Evolutionary conservation across 2,113 vertebrate genomes (phyloP).

Genomic region (Chloropsis cyanopogon): DNA sequence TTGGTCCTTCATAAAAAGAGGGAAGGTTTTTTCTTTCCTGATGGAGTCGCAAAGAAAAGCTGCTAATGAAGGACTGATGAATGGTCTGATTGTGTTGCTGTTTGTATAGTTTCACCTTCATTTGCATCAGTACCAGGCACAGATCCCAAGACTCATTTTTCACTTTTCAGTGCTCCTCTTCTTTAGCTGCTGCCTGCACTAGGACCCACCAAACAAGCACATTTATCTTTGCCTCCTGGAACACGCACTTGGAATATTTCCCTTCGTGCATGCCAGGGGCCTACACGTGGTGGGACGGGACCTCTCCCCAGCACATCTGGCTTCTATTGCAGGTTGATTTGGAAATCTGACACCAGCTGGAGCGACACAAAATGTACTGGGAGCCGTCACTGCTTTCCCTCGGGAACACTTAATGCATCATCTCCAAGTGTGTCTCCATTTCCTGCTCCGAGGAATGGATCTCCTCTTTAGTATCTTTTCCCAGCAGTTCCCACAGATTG

Average conservation of each 20-base stretch:
- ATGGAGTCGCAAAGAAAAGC: slow-evolving; percentile 52
- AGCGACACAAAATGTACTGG: neutral
- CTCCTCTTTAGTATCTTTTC: neutral
- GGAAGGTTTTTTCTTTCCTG: slow-evolving; percentile 53
- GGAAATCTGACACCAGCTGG: neutral
- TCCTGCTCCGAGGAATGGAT: neutral
- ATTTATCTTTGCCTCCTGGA: slow-evolving; percentile 46
- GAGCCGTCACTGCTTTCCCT: neutral
- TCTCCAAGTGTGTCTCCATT: neutral
- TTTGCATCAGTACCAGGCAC: slow-evolving; percentile 82
- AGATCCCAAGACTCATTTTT: slow-evolving; percentile 63
- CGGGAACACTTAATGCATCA: neutral
- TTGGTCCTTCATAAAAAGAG: slow-evolving; percentile 47
- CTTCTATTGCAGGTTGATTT: neutral
- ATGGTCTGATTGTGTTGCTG: slow-evolving; percentile 75
- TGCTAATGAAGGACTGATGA: slow-evolving; percentile 76
- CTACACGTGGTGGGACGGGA: neutral
- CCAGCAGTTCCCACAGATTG: neutral
- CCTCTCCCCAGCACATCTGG: neutral
- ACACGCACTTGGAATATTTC: neutral
- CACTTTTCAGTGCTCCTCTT: slow-evolving; percentile 54
- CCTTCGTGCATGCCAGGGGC: neutral
- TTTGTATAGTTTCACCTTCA: slow-evolving; percentile 78
- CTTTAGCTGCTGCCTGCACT: slow-evolving; percentile 16
- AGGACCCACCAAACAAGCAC: slow-evolving; percentile 22